Percentiles rank a stretch among this genome's conserved stretches.
These are phyloP conservation scores for Nymphalis polychloros DNA, from an alignment of 2,888 invertebrate species.

Conservation along the genomic window DNA sequence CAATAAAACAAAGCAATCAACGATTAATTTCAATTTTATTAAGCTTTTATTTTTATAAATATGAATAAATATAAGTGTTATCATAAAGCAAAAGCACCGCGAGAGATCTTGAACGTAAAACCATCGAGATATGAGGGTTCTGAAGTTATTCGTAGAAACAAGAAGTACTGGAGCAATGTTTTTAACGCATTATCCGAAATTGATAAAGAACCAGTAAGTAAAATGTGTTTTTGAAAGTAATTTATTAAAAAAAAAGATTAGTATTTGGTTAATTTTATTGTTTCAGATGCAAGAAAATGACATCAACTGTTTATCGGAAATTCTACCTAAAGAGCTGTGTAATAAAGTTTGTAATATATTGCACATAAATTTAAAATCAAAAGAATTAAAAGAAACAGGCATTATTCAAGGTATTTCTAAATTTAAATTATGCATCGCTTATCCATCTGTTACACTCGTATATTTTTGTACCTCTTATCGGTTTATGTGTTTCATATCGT, in stretches of 20 bases:
- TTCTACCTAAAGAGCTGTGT: slow-evolving; percentile 64
- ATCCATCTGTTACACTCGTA: too few relatives aligned
- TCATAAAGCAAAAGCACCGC: slow-evolving; percentile 47
- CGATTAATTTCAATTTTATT: slow-evolving; percentile 21
- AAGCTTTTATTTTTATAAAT: neutral
- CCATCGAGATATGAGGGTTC: slow-evolving; percentile 57
- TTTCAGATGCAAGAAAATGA: slow-evolving; percentile 53
- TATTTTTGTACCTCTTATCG: too few relatives aligned
- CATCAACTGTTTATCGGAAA: slow-evolving; percentile 58
- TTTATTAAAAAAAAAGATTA: neutral
- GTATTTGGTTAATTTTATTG: neutral
- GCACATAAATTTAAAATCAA: slow-evolving; percentile 49
- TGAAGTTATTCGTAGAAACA: slow-evolving; percentile 59
- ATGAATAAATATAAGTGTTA: slow-evolving; percentile 22
- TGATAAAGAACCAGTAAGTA: slow-evolving; percentile 49
- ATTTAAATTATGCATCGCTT: neutral
- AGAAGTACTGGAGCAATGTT: slow-evolving; percentile 64
- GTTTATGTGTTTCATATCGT: too few relatives aligned
- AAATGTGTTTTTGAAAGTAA: neutral
- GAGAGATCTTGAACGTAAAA: slow-evolving; percentile 57
- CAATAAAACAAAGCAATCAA: slow-evolving; percentile 36
- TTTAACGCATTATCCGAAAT: slow-evolving; percentile 53
- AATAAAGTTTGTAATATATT: slow-evolving; percentile 64
- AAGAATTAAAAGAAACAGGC: slow-evolving; percentile 34
- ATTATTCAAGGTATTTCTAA: slow-evolving; percentile 46